Conservation (phyloP, 2,113 vertebrate species). For the Henicopernis longicauda region DNA sequence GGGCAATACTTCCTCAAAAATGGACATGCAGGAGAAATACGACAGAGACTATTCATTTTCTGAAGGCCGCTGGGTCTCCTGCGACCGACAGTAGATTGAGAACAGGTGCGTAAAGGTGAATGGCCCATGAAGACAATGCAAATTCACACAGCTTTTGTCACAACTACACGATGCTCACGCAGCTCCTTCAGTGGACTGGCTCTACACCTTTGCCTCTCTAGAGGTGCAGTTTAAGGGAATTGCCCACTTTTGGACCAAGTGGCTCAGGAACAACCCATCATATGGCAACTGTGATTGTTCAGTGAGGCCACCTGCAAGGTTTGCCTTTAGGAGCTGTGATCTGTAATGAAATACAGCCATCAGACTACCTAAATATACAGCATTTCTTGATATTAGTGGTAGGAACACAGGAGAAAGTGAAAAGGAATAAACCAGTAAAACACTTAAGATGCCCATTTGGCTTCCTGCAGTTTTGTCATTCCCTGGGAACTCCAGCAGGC, state of each 20-base stretch:
- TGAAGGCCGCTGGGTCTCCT: background rate
- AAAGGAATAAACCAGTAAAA: background rate
- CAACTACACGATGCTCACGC: background rate
- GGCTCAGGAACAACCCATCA: background rate
- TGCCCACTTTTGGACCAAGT: background rate
- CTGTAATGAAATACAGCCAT: background rate
- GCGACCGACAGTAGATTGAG: fast-evolving
- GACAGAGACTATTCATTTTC: background rate
- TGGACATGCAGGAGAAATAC: background rate
- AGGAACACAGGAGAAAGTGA: background rate
- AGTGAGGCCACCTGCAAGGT: background rate
- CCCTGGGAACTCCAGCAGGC: background rate
- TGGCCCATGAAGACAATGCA: background rate
- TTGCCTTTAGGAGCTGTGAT: background rate
- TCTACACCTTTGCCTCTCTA: background rate
- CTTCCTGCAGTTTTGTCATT: background rate
- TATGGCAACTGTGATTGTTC: background rate
- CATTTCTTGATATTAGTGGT: background rate
- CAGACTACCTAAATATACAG: background rate
- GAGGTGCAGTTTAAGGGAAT: background rate
- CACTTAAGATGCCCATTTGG: background rate
- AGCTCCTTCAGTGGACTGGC: background rate
- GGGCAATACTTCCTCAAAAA: background rate
- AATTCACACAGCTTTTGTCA: background rate
- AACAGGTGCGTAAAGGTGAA: background rate